Conservation (phyloP, 2,888 invertebrate genomes). For the Mythimna lalbum region DNA sequence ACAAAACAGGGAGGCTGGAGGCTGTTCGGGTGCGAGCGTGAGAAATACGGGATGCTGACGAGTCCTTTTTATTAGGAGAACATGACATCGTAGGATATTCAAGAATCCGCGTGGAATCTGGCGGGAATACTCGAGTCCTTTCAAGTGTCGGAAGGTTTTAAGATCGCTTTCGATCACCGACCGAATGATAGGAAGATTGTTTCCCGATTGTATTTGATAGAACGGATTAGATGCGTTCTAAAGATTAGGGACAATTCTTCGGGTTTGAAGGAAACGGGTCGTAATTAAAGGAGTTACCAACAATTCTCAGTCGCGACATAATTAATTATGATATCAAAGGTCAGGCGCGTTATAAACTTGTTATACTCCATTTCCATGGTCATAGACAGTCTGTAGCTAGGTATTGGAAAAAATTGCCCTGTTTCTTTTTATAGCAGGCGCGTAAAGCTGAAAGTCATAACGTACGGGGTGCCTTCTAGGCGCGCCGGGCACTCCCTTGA, state of each 20-base stretch:
- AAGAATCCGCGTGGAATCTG: slow-evolving; percentile 63
- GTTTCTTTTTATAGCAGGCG: slow-evolving; percentile 71
- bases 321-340: slow-evolving; percentile 42
- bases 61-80: slow-evolving; percentile 81
- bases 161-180: neutral
- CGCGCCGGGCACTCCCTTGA: slow-evolving; percentile 87
- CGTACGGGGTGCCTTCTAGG: slow-evolving; percentile 76
- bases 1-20: slow-evolving; percentile 75
- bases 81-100: slow-evolving; percentile 67
- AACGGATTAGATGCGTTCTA: no score
- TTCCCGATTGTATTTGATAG: neutral
- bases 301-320: neutral
- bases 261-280: neutral
- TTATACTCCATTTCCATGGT: slow-evolving; percentile 54
- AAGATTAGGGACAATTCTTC: neutral
- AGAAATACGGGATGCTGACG: slow-evolving; percentile 87
- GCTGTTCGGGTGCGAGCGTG: slow-evolving; percentile 85
- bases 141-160: slow-evolving; percentile 10
- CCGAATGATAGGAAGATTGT: neutral
- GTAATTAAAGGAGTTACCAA: neutral
- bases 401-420: slow-evolving; percentile 63
- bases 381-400: slow-evolving; percentile 47
- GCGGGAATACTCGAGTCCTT: slow-evolving; percentile 52
- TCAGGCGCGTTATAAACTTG: slow-evolving; percentile 44
- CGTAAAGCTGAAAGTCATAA: slow-evolving; percentile 78